A percentile compares a stretch with the other conserved stretches of the same genome.
These are phyloP conservation scores for Lerema accius DNA, from an alignment of 1,140 invertebrate genomes.

Conservation along the genomic window DNA sequence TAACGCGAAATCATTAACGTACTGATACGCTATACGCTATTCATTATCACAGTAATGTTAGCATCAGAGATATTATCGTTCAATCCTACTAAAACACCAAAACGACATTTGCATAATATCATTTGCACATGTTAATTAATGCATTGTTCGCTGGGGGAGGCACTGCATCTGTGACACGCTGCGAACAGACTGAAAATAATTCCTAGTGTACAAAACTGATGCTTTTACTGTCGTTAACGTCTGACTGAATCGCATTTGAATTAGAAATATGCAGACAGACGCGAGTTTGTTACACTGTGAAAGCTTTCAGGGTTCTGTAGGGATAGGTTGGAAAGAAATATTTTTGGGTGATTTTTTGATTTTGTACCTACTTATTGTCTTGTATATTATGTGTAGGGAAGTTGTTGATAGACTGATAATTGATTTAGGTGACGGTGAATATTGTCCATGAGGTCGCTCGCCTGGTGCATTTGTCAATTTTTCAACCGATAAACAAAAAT, in stretches of 20 bases:
- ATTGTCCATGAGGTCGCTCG: too few species aligned
- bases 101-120: constrained; percentile 11
- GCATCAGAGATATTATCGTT: constrained; percentile 9
- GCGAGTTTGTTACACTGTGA: neutral
- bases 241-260: constrained; percentile 12
- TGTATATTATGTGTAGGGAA: too few species aligned
- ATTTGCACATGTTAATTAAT: constrained; percentile 22
- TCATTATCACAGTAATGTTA: neutral
- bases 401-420: too few species aligned
- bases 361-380: too few species aligned
- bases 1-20: neutral
- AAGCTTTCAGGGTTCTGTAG: too few species aligned
- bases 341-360: too few species aligned
- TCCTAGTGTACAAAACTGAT: constrained; percentile 6
- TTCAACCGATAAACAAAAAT: too few species aligned
- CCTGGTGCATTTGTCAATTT: too few species aligned
- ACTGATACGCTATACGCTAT: too few species aligned
- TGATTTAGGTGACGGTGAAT: too few species aligned
- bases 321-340: too few species aligned
- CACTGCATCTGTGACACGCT: constrained; percentile 4
- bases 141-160: constrained; percentile 4
- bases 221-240: neutral
- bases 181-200: constrained; percentile 20
- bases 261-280: constrained; percentile 4
- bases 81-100: constrained; percentile 6